phyloP scores from a whole-genome alignment of 2,797 vertebrate species.

The Girardinus metallicus region DNA sequence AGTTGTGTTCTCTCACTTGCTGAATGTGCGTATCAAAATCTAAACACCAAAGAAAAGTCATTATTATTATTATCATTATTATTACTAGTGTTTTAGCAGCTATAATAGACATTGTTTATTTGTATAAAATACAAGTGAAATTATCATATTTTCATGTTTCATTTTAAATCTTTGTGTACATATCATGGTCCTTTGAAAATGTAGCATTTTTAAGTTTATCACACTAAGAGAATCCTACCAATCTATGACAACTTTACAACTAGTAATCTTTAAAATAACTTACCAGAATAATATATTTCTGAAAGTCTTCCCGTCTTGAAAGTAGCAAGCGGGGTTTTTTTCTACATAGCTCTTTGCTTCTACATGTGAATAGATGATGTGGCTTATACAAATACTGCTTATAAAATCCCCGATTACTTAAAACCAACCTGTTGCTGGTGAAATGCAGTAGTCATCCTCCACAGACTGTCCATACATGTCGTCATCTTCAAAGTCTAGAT shows the following conservation, averaged over 20 bases:
- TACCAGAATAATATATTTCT: background rate
- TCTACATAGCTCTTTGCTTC: background rate
- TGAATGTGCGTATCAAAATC: background rate
- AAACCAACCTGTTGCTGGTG: constrained; percentile 95
- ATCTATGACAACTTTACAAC: background rate
- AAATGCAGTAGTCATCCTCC: constrained; percentile 98
- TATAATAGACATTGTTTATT: background rate
- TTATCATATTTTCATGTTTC: background rate
- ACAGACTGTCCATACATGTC: constrained; percentile 96
- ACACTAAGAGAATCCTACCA: background rate
- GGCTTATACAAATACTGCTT: background rate
- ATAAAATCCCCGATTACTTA: background rate
- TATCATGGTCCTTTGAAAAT: background rate
- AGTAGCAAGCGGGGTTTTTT: background rate
- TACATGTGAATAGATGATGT: background rate
- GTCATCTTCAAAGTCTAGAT: constrained; percentile 95
- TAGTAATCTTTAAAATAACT: background rate
- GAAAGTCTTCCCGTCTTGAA: background rate
- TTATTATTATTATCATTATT: background rate
- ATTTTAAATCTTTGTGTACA: background rate
- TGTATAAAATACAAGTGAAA: background rate
- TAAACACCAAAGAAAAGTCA: background rate
- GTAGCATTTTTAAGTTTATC: background rate
- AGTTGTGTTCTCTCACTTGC: background rate
- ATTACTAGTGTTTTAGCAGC: background rate